Evolutionary conservation across 2,113 vertebrate genomes (phyloP).

Genomic region (Nothobranchius kuhntae): DNA sequence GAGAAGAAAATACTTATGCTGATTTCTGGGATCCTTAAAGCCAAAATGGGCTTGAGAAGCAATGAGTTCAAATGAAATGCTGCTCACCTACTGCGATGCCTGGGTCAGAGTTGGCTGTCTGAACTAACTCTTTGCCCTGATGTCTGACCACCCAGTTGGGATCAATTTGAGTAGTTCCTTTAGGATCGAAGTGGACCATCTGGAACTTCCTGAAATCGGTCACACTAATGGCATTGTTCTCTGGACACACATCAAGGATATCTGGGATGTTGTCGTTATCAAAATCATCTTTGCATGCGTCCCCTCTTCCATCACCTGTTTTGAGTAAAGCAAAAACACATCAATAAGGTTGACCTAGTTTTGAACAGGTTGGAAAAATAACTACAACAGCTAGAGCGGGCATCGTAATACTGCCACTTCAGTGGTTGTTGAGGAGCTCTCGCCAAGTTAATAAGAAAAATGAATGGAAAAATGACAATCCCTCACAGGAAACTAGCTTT

Average conservation of each 20-base stretch:
- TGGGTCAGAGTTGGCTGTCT: constrained; percentile 97
- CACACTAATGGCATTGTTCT: constrained; percentile 91
- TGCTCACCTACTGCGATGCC: constrained; percentile 95
- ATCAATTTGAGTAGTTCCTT: constrained; percentile 97
- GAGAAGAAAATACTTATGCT: neutral
- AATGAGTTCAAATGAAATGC: neutral
- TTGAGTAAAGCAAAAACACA: constrained; percentile 8
- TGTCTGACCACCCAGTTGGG: constrained; percentile 98
- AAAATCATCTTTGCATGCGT: constrained; percentile 96
- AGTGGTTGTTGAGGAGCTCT: constrained; percentile 9
- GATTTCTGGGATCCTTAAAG: neutral
- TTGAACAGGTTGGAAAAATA: constrained; percentile 26
- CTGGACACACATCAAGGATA: constrained; percentile 93
- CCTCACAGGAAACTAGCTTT: constrained; percentile 44
- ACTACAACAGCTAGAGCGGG: constrained; percentile 26
- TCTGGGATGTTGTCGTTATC: constrained; percentile 95
- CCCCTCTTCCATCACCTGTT: constrained; percentile 92
- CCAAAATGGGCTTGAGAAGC: neutral
- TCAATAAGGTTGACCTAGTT: constrained; percentile 21
- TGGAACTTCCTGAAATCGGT: constrained; percentile 99
- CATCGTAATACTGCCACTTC: constrained; percentile 39
- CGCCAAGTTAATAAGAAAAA: constrained; percentile 50
- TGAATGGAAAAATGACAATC: constrained; percentile 47
- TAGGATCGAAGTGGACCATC: constrained; percentile 97
- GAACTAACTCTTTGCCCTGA: constrained; percentile 96